Conservation (phyloP, 1,140 invertebrate species). For the Proctacanthus coquilletti region DNA sequence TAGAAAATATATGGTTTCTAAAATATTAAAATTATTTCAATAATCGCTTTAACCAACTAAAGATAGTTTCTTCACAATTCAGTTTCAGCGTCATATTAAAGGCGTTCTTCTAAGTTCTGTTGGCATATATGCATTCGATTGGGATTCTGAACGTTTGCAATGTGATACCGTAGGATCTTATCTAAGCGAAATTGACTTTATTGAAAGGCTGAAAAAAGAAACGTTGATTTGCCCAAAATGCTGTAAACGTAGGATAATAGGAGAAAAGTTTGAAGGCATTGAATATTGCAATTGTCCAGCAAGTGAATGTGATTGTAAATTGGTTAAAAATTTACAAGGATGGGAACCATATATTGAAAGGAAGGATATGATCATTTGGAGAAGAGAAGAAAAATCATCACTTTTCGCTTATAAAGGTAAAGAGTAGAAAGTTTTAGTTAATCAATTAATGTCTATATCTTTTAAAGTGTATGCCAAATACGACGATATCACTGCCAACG, state of each 20-base stretch:
- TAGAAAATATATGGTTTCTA: no score
- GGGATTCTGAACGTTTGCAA: conserved; percentile 37
- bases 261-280: conserved; percentile 33
- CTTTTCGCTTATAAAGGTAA: conserved; percentile 65
- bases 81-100: conserved; percentile 9
- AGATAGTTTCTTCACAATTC: no score
- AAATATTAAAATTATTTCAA: no score
- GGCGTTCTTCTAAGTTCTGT: conserved; percentile 31
- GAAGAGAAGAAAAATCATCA: conserved; percentile 44
- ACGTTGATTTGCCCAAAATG: conserved; percentile 45
- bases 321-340: conserved; percentile 33
- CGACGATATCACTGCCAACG: conserved; percentile 55
- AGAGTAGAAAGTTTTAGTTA: conserved; percentile 5
- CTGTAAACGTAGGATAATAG: conserved; percentile 40
- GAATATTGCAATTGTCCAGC: conserved; percentile 40
- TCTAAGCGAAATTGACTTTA: conserved; percentile 25
- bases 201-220: conserved; percentile 33
- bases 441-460: conserved; percentile 5
- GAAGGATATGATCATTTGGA: conserved; percentile 66
- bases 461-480: conserved; percentile 60
- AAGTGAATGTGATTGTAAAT: conserved; percentile 28
- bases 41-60: no score
- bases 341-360: conserved; percentile 69
- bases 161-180: conserved; percentile 19
- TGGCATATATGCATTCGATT: conserved; percentile 34